Evolutionary conservation across 2,113 vertebrate species (phyloP).

Genomic region (Phainopepla nitens): DNA sequence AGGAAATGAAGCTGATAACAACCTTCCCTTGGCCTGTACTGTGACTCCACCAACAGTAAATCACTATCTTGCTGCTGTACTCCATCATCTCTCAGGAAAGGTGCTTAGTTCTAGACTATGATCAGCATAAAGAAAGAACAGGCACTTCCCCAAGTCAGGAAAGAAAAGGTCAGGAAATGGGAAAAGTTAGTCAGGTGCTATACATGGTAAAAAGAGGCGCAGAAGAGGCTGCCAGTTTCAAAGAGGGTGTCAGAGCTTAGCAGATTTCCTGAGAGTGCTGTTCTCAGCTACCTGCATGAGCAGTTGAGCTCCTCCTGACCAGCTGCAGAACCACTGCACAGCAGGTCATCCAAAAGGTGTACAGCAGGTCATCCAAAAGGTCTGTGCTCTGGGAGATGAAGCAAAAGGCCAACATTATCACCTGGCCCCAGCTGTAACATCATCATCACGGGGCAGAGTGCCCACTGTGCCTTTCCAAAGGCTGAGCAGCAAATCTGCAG

Average conservation of each 20-base stretch:
- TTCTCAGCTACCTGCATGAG: neutral
- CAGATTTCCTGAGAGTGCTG: neutral
- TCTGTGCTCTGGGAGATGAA: neutral
- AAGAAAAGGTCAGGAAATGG: neutral
- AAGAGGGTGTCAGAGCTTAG: neutral
- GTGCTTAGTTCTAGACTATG: neutral
- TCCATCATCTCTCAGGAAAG: neutral
- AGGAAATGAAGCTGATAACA: neutral
- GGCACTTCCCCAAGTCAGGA: neutral
- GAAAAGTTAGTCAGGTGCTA: neutral
- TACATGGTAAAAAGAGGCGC: neutral
- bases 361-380: neutral
- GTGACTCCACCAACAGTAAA: neutral
- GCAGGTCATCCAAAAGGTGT: neutral
- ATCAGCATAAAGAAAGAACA: neutral
- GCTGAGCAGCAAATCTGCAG: neutral
- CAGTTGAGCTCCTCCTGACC: neutral
- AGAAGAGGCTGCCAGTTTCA: neutral
- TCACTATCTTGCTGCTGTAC: neutral
- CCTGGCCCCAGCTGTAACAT: neutral
- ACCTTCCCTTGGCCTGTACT: neutral
- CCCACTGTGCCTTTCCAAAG: neutral
- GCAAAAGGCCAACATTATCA: neutral
- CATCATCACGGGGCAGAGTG: fast-evolving
- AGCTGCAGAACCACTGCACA: neutral